phyloP scores from a whole-genome alignment of 2,888 invertebrate genomes.

The Stenoptilia bipunctidactyla region DNA sequence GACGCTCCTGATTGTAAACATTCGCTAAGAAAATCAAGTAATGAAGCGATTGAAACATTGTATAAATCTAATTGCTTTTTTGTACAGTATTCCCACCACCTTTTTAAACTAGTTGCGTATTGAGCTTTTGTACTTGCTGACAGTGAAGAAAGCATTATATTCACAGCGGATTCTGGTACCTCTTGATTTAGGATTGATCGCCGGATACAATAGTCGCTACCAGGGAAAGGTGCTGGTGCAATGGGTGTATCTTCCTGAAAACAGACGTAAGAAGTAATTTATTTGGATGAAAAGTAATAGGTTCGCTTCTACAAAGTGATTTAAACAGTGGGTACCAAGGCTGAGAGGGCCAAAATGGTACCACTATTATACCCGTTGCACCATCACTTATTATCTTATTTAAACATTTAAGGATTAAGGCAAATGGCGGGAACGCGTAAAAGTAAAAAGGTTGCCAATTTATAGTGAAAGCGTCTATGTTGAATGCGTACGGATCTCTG shows the following conservation, averaged over 20 bases:
- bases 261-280: slow-evolving; percentile 9
- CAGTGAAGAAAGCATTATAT: too few relatives aligned
- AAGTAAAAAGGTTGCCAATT: background rate
- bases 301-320: background rate
- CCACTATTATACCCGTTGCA: background rate
- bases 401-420: background rate
- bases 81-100: too few relatives aligned
- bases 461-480: background rate
- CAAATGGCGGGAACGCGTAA: background rate
- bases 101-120: too few relatives aligned
- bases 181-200: slow-evolving; percentile 4
- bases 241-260: slow-evolving; percentile 12
- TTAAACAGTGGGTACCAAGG: background rate
- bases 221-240: slow-evolving; percentile 13
- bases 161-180: slow-evolving; percentile 8
- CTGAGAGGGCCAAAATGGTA: background rate
- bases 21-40: too few relatives aligned
- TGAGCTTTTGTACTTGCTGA: too few relatives aligned
- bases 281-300: slow-evolving; percentile 6
- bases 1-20: too few relatives aligned
- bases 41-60: too few relatives aligned
- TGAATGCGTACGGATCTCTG: background rate
- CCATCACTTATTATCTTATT: background rate
- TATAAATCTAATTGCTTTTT: too few relatives aligned
- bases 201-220: slow-evolving; percentile 12